Percentiles rank a stretch among this genome's conserved stretches.
Evolutionary conservation across 2,113 vertebrate species (phyloP).

Genomic region (Cyanoramphus novaezelandiae): DNA sequence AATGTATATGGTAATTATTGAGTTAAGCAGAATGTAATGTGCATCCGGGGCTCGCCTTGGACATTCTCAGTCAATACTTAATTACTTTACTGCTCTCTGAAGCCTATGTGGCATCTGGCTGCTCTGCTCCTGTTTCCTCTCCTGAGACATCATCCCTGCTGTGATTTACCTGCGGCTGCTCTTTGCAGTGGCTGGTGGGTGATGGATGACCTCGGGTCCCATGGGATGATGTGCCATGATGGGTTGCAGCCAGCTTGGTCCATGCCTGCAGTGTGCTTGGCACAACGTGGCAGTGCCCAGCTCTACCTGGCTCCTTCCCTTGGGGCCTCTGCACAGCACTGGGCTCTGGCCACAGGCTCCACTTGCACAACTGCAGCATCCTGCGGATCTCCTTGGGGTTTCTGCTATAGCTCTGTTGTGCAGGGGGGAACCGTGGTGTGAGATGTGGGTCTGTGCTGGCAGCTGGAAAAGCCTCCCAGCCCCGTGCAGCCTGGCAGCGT

Average conservation of each 20-base stretch:
- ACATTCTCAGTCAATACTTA: slow-evolving; percentile 59
- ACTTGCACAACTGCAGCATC: not conserved
- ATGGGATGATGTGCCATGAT: rapidly evolving
- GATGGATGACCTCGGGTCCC: rapidly evolving
- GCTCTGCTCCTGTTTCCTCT: not conserved
- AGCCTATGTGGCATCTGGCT: not conserved
- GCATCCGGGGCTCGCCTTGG: slow-evolving; percentile 11
- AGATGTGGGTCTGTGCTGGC: not conserved
- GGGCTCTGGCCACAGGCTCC: rapidly evolving
- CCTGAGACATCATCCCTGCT: not conserved
- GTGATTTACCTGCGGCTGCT: not conserved
- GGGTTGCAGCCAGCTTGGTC: rapidly evolving
- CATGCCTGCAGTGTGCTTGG: rapidly evolving
- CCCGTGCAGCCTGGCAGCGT: not conserved
- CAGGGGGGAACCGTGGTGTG: rapidly evolving
- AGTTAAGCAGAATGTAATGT: slow-evolving; percentile 45
- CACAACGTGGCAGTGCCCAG: not conserved
- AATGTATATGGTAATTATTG: slow-evolving; percentile 51
- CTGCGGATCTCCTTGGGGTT: rapidly evolving
- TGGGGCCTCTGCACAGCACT: rapidly evolving
- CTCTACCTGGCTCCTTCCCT: not conserved
- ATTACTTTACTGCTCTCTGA: slow-evolving; percentile 40
- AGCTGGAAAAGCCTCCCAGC: not conserved
- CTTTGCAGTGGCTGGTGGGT: rapidly evolving
- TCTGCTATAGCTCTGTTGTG: rapidly evolving